These are phyloP conservation scores for Sylvietta virens DNA, from an alignment of 2,113 vertebrate genomes.

Conservation along the genomic window DNA sequence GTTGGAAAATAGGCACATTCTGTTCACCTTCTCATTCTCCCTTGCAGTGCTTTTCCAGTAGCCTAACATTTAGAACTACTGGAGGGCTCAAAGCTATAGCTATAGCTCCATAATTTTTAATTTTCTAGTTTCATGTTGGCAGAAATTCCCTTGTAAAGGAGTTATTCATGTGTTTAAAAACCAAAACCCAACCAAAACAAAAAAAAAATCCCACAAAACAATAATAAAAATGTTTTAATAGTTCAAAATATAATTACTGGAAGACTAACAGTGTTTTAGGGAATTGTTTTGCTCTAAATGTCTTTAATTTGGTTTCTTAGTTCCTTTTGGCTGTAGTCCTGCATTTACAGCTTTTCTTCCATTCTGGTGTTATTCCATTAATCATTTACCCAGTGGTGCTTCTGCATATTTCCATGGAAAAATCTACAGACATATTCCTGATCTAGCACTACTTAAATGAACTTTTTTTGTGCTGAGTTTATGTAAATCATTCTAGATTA, in stretches of 20 bases:
- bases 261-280: not conserved
- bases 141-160: not conserved
- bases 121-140: not conserved
- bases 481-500: not conserved
- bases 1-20: not conserved
- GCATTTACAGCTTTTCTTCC: slow-evolving; percentile 41
- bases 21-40: not conserved
- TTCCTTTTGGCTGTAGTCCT: slow-evolving; percentile 19
- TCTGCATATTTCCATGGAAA: slow-evolving; percentile 5
- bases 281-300: slow-evolving; percentile 11
- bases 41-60: not conserved
- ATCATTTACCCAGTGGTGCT: not conserved
- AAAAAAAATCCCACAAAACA: not conserved
- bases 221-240: not conserved
- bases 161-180: not conserved
- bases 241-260: not conserved
- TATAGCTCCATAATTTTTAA: not conserved
- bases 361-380: slow-evolving; percentile 21
- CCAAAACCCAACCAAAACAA: not conserved
- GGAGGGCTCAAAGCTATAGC: not conserved
- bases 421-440: not conserved
- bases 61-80: not conserved
- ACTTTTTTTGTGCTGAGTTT: not conserved
- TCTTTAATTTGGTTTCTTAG: slow-evolving; percentile 32
- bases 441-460: not conserved